Base-by-base conservation (phyloP, 2,888 invertebrate species). In the Cyclophora albipunctata region DNA sequence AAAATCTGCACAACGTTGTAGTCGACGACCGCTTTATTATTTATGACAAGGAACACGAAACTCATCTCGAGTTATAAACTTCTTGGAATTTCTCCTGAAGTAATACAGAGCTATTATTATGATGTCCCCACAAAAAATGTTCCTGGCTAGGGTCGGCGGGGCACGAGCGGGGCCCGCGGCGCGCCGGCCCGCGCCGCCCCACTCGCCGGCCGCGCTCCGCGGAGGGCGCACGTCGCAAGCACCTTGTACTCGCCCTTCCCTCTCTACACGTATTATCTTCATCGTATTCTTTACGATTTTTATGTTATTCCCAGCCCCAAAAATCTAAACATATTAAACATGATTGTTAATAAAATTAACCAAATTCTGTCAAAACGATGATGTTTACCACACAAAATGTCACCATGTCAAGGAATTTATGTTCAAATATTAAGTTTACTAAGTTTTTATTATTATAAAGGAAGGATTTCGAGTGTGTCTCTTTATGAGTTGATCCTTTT, bases 61-160 rank as follows among this genome's bases (percentile, higher is more conserved):
- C 87, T 88, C 87, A 88, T 88, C 87, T 86, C 87, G 87, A 88
- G 87, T 88, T 88, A 88, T 88, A 88, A 88, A 88, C 86, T 88
- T 88, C 87, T 86, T 86, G 87, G 87, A 87, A 88, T 87, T 88
- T 86, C 84, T 86, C 84, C 84, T 87, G 86, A 84, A 88, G 87
- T 88, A 88, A 87, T 86, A 85, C 85, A 86, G 85, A 84, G 86
- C 86, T 85, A 88, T 88, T 87, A 87, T 88, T 86, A 88, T 86
- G 84, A 86, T 85, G 87, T 86, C 85, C 85, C 86, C 85, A 75
- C 86, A 85, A 88, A 87, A 87, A 88, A 87, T 84, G 81, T 82
- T 83, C 80, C 75, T 78, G 71, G 72, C 67, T 66, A 71, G 81
- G 75, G 76, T 72, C 74, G 79, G 62, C 58, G 60, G 58, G 65